These are phyloP conservation scores for Chlamydotis undulata DNA, from an alignment of 2,113 vertebrate species.

Conservation along the genomic window DNA sequence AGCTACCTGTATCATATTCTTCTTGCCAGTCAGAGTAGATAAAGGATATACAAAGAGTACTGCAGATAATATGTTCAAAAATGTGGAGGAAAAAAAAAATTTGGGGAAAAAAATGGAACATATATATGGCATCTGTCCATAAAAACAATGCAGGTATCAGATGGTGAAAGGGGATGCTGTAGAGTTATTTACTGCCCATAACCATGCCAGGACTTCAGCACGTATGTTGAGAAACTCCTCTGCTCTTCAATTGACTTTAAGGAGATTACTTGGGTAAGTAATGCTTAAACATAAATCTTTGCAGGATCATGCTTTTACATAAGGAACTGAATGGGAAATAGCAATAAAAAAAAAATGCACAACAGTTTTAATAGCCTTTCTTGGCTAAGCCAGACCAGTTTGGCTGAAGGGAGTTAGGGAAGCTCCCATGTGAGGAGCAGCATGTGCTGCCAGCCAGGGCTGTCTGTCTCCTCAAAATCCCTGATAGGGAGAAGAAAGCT, in stretches of 20 bases:
- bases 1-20: not conserved
- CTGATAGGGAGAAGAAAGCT: not conserved
- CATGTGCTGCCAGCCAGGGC: not conserved
- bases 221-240: not conserved
- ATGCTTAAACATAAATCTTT: not conserved
- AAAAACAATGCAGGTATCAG: constrained; percentile 12
- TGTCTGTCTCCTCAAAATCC: not conserved
- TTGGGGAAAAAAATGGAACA: not conserved
- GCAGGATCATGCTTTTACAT: not conserved
- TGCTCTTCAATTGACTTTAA: not conserved
- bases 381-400: not conserved
- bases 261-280: not conserved
- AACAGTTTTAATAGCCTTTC: not conserved
- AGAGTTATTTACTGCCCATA: not conserved
- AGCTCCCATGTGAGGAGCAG: not conserved
- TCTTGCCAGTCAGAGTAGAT: not conserved
- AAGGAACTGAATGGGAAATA: not conserved
- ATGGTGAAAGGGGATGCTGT: not conserved
- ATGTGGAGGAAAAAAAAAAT: not conserved
- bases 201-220: not conserved
- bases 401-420: not conserved
- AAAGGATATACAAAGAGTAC: not conserved
- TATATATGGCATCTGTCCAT: not conserved
- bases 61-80: not conserved
- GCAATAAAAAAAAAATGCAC: not conserved